Base-by-base conservation (phyloP, 2,113 vertebrate species). In the Perognathus longimembris region DNA sequence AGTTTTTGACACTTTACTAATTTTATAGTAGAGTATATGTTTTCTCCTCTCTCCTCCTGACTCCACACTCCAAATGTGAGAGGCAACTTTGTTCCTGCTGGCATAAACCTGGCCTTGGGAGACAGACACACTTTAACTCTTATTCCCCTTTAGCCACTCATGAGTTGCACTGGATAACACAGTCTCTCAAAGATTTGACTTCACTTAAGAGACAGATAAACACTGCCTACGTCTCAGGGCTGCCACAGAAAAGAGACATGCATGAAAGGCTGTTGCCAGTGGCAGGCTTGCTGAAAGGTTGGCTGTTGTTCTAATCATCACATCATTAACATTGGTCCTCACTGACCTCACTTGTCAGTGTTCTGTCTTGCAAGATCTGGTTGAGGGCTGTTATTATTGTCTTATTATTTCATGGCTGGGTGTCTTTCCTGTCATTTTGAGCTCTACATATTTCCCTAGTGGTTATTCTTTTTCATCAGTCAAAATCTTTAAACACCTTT, bases 1-100 rank as follows among this genome's bases (percentile, higher is more conserved):
- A 45, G 30, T 73, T 67, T 50, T 57, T 7, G 28, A 32, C 36
- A 45, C 57, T 93, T 92, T 71, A 90, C 73, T 80, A 71, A 90
- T 80, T 61, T 87, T 79, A 79, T 40, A 74, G 45, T 80, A 42
- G 32, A 20, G 26, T 12, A 77, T 28, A 42, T n/a, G 32, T 67
- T 91, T 80, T 86, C 66, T 83, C 70, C 6, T 91, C 15, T 61
- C 50, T 63, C 34, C 1, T 26, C n/a, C 28, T 26, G 12, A 77
- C n/a, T 85, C 66, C 32, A 36, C 21, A 73, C 50, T 90, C 50
- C 28, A 90, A 64, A 77, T 50, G 21, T 70, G 36, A 89, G 18
- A 5, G 54, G 15, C 15, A 71, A 36, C 4, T 93, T 93, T 94
- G 74, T 61, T 67, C 80, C 79, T 4, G 36, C 18, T 15, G 26